Conservation (phyloP, 1,140 invertebrate genomes). For the Dinothrombium tinctorium region DNA sequence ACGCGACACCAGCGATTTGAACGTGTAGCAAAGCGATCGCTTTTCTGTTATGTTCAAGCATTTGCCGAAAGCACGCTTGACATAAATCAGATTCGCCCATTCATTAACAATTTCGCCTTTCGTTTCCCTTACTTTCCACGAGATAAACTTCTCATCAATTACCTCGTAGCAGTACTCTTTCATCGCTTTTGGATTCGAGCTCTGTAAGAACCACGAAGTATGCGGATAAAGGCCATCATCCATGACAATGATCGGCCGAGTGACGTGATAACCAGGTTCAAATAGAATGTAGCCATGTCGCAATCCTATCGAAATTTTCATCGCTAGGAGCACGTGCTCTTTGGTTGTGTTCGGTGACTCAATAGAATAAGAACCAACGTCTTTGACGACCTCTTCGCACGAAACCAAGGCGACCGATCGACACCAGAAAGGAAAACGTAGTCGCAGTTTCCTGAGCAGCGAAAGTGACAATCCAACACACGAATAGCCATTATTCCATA, state of each 20-base stretch:
- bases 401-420: constrained; percentile 32
- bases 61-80: constrained; percentile 47
- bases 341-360: constrained; percentile 31
- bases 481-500: constrained; percentile 48
- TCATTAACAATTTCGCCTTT: constrained; percentile 10
- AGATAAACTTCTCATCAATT: constrained; percentile 42
- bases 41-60: constrained; percentile 61
- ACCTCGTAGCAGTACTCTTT: constrained; percentile 58
- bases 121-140: constrained; percentile 44
- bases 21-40: constrained; percentile 64
- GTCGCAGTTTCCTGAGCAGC: constrained; percentile 30
- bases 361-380: constrained; percentile 15
- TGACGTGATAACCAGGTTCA: constrained; percentile 72
- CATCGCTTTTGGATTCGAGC: constrained; percentile 38
- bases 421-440: constrained; percentile 29
- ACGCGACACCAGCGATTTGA: constrained; percentile 49
- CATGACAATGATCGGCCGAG: constrained; percentile 61
- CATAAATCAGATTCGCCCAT: constrained; percentile 39
- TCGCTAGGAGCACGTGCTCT: constrained; percentile 61
- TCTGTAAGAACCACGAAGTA: constrained; percentile 62
- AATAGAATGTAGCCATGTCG: constrained; percentile 47
- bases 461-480: constrained; percentile 65
- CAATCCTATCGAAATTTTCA: constrained; percentile 33
- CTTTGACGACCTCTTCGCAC: constrained; percentile 45
- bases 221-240: constrained; percentile 52